Percentiles rank a stretch among this genome's conserved stretches.
Evolutionary conservation across 2,888 invertebrate genomes (phyloP).

Genomic region (Harpalus rufipes): DNA sequence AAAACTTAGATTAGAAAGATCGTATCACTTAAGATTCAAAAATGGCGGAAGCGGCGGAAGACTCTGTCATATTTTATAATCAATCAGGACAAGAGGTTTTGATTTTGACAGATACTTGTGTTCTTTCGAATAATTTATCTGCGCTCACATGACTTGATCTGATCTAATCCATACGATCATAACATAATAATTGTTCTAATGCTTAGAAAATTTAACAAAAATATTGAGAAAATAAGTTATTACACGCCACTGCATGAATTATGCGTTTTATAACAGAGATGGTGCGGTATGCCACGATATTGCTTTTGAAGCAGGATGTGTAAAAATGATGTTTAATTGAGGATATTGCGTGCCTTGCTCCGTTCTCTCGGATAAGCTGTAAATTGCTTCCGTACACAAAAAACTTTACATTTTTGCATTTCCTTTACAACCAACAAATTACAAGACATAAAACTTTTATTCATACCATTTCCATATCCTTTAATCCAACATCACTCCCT

Average conservation of each 20-base stretch:
- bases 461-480: neutral
- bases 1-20: too few species aligned
- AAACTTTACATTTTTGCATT: slow-evolving; percentile 1
- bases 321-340: slow-evolving; percentile 48
- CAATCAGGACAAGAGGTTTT: too few species aligned
- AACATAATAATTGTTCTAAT: too few species aligned
- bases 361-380: slow-evolving; percentile 12
- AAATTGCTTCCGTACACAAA: slow-evolving; percentile 28
- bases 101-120: too few species aligned
- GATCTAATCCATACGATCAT: too few species aligned
- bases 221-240: neutral
- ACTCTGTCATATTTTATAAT: too few species aligned
- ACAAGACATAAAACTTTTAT: neutral
- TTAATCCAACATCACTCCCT: neutral
- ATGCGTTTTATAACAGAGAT: slow-evolving; percentile 33
- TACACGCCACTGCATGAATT: slow-evolving; percentile 19
- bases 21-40: too few species aligned
- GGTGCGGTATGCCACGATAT: slow-evolving; percentile 38
- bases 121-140: too few species aligned
- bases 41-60: too few species aligned
- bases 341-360: slow-evolving; percentile 35
- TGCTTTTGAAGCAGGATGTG: slow-evolving; percentile 46
- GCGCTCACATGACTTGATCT: too few species aligned
- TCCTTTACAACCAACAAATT: neutral
- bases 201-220: too few species aligned